Base-by-base conservation (phyloP, 2,888 invertebrate species). In the Exocentrus adspersus region DNA sequence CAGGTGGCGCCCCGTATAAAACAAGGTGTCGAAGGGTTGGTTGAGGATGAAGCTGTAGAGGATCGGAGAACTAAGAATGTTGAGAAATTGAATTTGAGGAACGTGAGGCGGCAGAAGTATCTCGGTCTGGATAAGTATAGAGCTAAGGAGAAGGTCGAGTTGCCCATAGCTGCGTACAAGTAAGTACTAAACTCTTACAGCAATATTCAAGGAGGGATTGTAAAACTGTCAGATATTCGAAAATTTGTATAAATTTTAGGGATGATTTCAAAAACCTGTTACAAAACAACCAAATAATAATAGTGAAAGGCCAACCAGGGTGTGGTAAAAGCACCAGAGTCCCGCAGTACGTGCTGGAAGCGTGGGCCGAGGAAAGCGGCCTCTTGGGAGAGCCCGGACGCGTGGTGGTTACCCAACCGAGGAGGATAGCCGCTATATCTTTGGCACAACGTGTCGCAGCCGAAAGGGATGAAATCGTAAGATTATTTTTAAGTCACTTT, bases 271-370 rank as follows among this genome's bases (percentile, higher is more conserved):
- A 87, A 3, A 75, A 86, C 10, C 78, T 85, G 0, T 69, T 91
- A 1, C 74, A 83, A 9, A 71, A 82, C 0, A 85, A 86, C 65
- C 85, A 85, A 24, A 86, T 89, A 0, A 66, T 87, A 0, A 83
- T 92, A 1, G 83, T 92, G 45, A 88, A 88, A 62, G 92, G 91
- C 0, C 89, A 90, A 62, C 89, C 91, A 0, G 91, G 91, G 0
- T 91, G 91, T 77, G 92, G 92, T 0, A 92, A 92, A 77, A 91
- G 90, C 19, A 91, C 90, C 0, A 86, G 91, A 54, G 87, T 88
- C 5, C 91, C 92, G 0, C 88, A 89, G 42, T 87, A 85, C 71
- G 84, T 88, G 42, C 72, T 88, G 57, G 87, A 88, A 81, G 80
- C 72, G 72, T 89, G 78, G 80, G 81, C 82, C 1, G 70, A 70